Conservation (phyloP, 2,888 invertebrate species). For the Junonia oenone region DNA sequence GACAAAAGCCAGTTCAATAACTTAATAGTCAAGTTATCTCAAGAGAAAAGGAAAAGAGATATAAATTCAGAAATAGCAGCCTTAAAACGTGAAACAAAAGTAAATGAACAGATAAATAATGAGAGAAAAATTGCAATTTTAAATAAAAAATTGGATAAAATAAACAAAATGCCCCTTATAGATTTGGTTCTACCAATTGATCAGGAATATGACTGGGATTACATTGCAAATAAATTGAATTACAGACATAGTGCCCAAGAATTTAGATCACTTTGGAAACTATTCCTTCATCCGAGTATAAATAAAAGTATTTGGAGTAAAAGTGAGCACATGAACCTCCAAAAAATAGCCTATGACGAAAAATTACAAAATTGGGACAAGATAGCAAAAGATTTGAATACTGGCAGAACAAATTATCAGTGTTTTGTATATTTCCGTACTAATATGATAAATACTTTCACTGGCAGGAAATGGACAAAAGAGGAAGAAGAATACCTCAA, state of each 20-base stretch:
- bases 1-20: constrained; percentile 78
- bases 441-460: constrained; percentile 50
- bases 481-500: constrained; percentile 84
- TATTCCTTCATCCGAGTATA: constrained; percentile 83
- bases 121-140: constrained; percentile 33
- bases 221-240: constrained; percentile 64
- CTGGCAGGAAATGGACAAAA: constrained; percentile 79
- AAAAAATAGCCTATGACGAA: constrained; percentile 46
- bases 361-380: constrained; percentile 82
- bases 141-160: constrained; percentile 36
- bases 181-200: constrained; percentile 53
- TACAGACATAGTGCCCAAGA: constrained; percentile 81
- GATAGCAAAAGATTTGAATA: constrained; percentile 79
- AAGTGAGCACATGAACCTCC: constrained; percentile 46
- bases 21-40: constrained; percentile 62
- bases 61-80: constrained; percentile 40
- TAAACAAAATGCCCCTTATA: constrained; percentile 41
- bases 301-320: constrained; percentile 69
- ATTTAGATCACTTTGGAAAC: constrained; percentile 85
- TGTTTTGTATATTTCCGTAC: constrained; percentile 84
- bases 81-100: constrained; percentile 35
- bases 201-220: constrained; percentile 80
- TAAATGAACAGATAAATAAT: constrained; percentile 14
- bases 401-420: constrained; percentile 83
- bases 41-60: constrained; percentile 39